Evolutionary conservation across 2,888 invertebrate species (phyloP).

Genomic region (Dichetophora obliterata): DNA sequence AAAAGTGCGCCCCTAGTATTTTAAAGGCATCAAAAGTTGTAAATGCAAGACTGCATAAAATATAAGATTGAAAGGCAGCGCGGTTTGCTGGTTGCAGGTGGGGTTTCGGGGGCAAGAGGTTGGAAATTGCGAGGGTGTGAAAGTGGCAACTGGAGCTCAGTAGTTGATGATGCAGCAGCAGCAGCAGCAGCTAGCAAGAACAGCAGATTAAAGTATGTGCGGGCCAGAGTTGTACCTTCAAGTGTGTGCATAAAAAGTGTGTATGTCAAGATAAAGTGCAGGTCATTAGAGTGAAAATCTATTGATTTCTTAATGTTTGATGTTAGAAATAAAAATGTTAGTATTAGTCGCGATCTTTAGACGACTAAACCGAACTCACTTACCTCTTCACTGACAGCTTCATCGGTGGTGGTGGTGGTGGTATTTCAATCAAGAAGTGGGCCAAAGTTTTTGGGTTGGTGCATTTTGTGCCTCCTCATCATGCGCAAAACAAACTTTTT

Average conservation of each 20-base stretch:
- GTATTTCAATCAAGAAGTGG: background rate
- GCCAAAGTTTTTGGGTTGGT: background rate
- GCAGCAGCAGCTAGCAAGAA: background rate
- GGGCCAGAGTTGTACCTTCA: background rate
- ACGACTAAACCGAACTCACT: background rate
- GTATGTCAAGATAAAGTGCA: background rate
- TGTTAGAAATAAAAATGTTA: too few relatives aligned
- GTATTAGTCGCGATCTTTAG: too few relatives aligned
- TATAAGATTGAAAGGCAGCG: background rate
- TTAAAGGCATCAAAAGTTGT: slow-evolving; percentile 23
- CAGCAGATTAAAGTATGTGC: background rate
- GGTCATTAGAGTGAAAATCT: background rate
- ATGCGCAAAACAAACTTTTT: slow-evolving; percentile 20
- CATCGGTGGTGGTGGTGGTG: background rate
- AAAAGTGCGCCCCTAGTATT: background rate
- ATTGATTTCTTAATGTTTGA: background rate
- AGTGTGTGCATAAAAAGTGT: background rate
- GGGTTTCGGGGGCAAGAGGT: background rate
- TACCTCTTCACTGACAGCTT: slow-evolving; percentile 13
- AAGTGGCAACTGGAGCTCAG: too few relatives aligned
- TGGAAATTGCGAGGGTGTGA: background rate
- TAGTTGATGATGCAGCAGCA: background rate
- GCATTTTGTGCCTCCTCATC: background rate
- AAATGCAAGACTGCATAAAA: slow-evolving; percentile 23
- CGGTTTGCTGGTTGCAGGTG: background rate